These are phyloP conservation scores for Drosophila acutilabella DNA, from an alignment of 2,888 invertebrate species.

Conservation along the genomic window DNA sequence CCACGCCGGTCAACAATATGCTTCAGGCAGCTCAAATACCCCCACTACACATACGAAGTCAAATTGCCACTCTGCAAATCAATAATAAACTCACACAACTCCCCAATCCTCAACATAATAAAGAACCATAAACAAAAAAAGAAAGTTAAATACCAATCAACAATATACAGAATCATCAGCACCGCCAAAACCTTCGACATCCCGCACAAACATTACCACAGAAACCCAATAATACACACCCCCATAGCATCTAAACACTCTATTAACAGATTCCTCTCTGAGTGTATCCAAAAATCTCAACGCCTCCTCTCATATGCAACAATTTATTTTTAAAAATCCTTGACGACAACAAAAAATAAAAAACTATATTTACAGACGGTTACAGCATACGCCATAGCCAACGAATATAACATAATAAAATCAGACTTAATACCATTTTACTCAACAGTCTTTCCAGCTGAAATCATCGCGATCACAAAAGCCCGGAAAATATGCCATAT, in stretches of 20 bases:
- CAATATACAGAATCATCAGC: neutral
- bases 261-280: neutral
- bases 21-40: neutral
- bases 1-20: neutral
- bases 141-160: neutral
- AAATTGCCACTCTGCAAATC: conserved; percentile 1
- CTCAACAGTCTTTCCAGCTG: neutral
- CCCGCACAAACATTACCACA: neutral
- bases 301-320: neutral
- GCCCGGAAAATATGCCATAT: conserved; percentile 6
- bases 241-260: neutral
- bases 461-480: neutral
- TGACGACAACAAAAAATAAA: neutral
- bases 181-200: neutral
- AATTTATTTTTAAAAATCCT: neutral
- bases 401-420: neutral
- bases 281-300: neutral
- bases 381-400: neutral
- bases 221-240: neutral
- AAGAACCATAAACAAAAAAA: neutral
- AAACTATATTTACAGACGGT: neutral
- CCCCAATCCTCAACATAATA: conserved; percentile 2
- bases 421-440: neutral
- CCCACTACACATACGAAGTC: neutral
- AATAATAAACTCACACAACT: conserved; percentile 1